Conservation (phyloP, 2,113 vertebrate genomes). For the Caranx melampygus region DNA sequence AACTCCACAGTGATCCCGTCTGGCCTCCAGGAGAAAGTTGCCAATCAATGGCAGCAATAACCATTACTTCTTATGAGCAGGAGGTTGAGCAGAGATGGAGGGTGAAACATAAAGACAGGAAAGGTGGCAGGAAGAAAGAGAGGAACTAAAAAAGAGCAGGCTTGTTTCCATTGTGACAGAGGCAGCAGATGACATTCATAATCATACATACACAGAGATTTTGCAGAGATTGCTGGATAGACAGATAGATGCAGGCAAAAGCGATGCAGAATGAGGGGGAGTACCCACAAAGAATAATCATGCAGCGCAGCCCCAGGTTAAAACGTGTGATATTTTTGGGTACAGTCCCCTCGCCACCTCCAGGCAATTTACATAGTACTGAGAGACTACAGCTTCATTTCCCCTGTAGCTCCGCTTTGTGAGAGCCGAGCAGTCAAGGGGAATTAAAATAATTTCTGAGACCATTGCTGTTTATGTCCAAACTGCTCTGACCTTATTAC, state of each 20-base stretch:
- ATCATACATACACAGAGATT: background rate
- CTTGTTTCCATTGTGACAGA: background rate
- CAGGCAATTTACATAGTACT: slow-evolving; percentile 44
- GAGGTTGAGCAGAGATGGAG: slow-evolving; percentile 7
- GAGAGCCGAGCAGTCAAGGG: slow-evolving; percentile 27
- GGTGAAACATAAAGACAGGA: slow-evolving; percentile 5
- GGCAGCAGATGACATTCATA: background rate
- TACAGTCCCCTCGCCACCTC: slow-evolving; percentile 48
- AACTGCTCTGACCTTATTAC: slow-evolving; percentile 41
- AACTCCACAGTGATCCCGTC: slow-evolving; percentile 22
- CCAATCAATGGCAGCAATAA: slow-evolving; percentile 58
- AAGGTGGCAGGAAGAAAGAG: slow-evolving; percentile 5
- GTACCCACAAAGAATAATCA: slow-evolving; percentile 56
- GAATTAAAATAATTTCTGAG: slow-evolving; percentile 48
- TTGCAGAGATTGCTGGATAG: background rate
- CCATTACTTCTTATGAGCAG: slow-evolving; percentile 11
- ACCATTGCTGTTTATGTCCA: slow-evolving; percentile 47
- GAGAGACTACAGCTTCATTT: slow-evolving; percentile 49
- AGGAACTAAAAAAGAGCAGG: background rate
- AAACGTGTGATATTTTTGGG: slow-evolving; percentile 67
- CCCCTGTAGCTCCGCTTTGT: slow-evolving; percentile 22
- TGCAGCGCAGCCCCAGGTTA: slow-evolving; percentile 52
- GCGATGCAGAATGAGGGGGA: slow-evolving; percentile 15
- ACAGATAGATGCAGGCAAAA: slow-evolving; percentile 4
- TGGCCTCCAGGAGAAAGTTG: slow-evolving; percentile 33